Evolutionary conservation across 2,113 vertebrate genomes (phyloP).

Genomic region (Thamnaconus septentrionalis): DNA sequence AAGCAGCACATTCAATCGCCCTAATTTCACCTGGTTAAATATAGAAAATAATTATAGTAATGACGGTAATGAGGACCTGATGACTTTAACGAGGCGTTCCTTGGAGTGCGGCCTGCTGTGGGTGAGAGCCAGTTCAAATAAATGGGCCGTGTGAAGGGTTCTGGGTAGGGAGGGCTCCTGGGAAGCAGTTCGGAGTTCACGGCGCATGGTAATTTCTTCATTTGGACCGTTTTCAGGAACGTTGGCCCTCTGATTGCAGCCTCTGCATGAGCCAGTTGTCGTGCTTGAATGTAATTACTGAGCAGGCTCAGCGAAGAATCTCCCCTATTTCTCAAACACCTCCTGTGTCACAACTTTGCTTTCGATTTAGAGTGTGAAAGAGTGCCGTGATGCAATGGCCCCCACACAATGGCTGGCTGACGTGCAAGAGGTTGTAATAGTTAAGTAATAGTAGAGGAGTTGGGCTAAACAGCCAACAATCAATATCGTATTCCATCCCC

Average conservation of each 20-base stretch:
- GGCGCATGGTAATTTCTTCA: conserved; percentile 60
- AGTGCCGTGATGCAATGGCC: background rate
- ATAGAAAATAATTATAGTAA: conserved; percentile 82
- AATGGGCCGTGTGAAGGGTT: conserved; percentile 70
- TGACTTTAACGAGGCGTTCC: conserved; percentile 63
- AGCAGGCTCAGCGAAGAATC: conserved; percentile 17
- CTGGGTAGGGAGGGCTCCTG: conserved; percentile 53
- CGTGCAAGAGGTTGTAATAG: conserved; percentile 8
- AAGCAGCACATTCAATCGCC: conserved; percentile 63
- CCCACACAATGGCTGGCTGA: conserved; percentile 8
- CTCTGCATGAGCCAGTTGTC: conserved; percentile 29
- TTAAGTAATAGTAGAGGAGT: background rate
- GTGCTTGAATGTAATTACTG: conserved; percentile 55
- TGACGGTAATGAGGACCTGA: conserved; percentile 75
- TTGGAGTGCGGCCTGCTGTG: conserved; percentile 54
- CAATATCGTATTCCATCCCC: conserved; percentile 19
- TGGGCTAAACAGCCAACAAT: conserved; percentile 32
- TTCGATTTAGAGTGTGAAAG: conserved; percentile 2
- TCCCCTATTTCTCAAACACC: conserved; percentile 24
- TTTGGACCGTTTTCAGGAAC: conserved; percentile 53
- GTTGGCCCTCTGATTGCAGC: conserved; percentile 59
- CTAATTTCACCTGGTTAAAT: conserved; percentile 74
- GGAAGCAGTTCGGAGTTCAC: conserved; percentile 51
- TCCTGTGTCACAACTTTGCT: too few relatives aligned
- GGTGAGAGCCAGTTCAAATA: conserved; percentile 70